Evolutionary conservation across 2,113 vertebrate genomes (phyloP).

Genomic region (Scopus umbretta): DNA sequence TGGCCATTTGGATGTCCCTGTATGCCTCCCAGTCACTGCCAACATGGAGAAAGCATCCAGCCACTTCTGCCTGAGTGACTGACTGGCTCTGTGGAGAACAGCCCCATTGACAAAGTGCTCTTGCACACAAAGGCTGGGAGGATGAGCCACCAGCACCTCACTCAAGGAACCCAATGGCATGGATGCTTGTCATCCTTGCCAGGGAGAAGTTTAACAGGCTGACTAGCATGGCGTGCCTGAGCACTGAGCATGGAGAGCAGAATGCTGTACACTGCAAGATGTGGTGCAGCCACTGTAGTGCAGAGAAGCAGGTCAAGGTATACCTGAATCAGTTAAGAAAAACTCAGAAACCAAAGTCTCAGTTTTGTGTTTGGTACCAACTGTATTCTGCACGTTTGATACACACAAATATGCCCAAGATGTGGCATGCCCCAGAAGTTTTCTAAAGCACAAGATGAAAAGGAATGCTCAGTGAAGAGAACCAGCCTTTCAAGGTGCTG

Average conservation of each 20-base stretch:
- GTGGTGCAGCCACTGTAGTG: background rate
- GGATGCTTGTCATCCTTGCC: background rate
- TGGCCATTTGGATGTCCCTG: accelerated
- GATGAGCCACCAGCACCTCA: background rate
- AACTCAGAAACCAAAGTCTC: background rate
- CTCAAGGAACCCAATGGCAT: background rate
- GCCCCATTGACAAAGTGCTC: background rate
- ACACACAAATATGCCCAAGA: background rate
- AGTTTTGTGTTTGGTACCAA: background rate
- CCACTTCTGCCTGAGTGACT: background rate
- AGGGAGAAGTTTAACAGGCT: background rate
- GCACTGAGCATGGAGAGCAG: background rate
- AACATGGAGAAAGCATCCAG: background rate
- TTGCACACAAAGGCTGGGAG: background rate
- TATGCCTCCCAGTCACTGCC: background rate
- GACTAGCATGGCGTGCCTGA: background rate
- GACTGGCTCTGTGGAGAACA: background rate
- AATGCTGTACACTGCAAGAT: background rate
- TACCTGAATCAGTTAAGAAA: background rate
- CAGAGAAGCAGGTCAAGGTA: background rate
- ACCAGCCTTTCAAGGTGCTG: background rate
- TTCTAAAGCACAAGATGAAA: background rate
- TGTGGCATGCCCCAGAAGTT: background rate
- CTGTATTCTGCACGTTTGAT: background rate
- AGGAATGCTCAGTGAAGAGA: background rate